Base-by-base conservation (phyloP, 2,113 vertebrate species). In the Mus pahari region DNA sequence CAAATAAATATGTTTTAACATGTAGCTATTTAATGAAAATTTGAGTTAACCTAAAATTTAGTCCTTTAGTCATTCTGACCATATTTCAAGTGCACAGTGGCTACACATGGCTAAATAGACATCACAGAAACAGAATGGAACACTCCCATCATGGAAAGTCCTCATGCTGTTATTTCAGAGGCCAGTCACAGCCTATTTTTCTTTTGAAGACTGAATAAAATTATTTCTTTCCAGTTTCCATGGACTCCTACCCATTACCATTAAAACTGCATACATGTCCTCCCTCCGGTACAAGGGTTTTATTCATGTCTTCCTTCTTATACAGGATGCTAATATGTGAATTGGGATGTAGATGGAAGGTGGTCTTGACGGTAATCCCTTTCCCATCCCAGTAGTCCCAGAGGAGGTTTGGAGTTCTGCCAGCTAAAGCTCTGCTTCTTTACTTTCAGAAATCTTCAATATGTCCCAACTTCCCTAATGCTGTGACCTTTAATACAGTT, bases 141-240 rank as follows among this genome's bases (percentile, higher is more conserved):
- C 26, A 33, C 55, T 64, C 70, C 53, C 26, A 42, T 20, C 24
- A 31, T 60, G 81, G 64, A 16, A 68, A 89, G 39, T 62, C 26
- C 70, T 26, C 53, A 3, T 42, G 79, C 39, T 7, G 19, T 19
- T 39, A 33, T 86, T 87, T 90, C 16, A 39, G 42, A 92, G 58
- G 28, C 22, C 42, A 86, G 39, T 28, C 45, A 45, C 12, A 45
- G 31, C 16, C 12, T 14, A 53, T n/a, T 92, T 90, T 89, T 86
- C 42, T 77, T 73, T 87, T 58, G 64, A 90, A 94, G 39, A 74
- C 20, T 92, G 83, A 89, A 92, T 89, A 84, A 48, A 86, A 74
- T 71, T 86, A 48, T 78, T 78, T 26, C 71, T 73, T 78, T n/a
- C 66, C 58, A 91, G 77, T 45, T 68, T 86, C 71, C 45, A 42